A percentile compares a stretch with the other conserved stretches of the same genome.
These are phyloP conservation scores for Empidonax alnorum DNA, from an alignment of 2,113 vertebrate species.

Conservation along the genomic window DNA sequence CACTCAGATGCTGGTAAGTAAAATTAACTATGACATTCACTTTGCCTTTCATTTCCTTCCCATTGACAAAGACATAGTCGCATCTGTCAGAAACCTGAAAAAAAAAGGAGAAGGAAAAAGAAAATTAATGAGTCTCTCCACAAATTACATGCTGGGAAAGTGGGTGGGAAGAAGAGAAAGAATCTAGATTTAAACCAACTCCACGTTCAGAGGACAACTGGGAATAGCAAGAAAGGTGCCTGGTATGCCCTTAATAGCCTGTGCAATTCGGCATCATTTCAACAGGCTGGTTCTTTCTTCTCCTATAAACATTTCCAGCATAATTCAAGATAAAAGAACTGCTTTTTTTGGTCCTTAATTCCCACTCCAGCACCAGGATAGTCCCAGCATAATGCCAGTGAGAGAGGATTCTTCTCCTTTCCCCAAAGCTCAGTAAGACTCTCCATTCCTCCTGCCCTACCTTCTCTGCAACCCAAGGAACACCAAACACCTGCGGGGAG, in stretches of 20 bases:
- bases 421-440: background rate
- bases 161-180: background rate
- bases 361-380: background rate
- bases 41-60: conserved; percentile 91
- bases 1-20: conserved; percentile 90
- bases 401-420: background rate
- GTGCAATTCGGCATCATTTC: background rate
- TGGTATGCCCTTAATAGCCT: background rate
- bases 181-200: background rate
- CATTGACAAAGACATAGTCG: conserved; percentile 92
- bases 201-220: background rate
- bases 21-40: conserved; percentile 87
- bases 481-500: fast-evolving
- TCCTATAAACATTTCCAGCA: background rate
- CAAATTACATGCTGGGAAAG: background rate
- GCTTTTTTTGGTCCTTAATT: background rate
- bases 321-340: background rate
- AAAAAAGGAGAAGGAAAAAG: background rate
- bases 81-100: conserved; percentile 91
- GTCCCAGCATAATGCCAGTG: fast-evolving
- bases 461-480: background rate
- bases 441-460: background rate
- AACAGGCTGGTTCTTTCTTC: background rate
- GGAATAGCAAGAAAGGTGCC: background rate
- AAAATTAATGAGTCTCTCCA: background rate